Percentiles rank a stretch among this genome's conserved stretches.
These are phyloP conservation scores for Lophius americanus DNA, from an alignment of 2,797 vertebrate species.

Conservation along the genomic window DNA sequence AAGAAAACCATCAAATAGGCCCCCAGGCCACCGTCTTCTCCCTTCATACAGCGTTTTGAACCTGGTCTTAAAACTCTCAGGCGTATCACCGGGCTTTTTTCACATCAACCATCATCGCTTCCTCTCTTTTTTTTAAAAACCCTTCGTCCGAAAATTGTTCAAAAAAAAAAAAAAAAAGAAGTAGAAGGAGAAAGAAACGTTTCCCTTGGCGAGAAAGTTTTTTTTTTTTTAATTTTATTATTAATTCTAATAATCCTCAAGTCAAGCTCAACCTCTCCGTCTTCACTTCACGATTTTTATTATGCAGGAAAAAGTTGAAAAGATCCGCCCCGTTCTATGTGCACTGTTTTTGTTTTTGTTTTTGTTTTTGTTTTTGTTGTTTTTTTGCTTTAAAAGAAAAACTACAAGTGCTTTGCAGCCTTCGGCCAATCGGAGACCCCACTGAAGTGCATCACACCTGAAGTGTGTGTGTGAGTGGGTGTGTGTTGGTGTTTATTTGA, in stretches of 20 bases:
- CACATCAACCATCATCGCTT: slow-evolving; percentile 60
- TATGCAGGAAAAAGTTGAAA: slow-evolving; percentile 40
- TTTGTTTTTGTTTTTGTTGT: slow-evolving; percentile 15
- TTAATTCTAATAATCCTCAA: slow-evolving; percentile 79
- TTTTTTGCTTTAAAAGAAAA: slow-evolving; percentile 44
- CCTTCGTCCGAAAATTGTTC: no score
- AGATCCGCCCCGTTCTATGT: slow-evolving; percentile 86
- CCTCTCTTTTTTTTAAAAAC: slow-evolving; percentile 25
- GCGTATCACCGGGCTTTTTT: slow-evolving; percentile 77
- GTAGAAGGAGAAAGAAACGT: slow-evolving; percentile 17
- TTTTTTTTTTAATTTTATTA: no score
- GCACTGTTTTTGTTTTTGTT: slow-evolving; percentile 82
- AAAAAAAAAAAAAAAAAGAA: no score
- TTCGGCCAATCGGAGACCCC: slow-evolving; percentile 85
- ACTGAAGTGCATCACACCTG: slow-evolving; percentile 87
- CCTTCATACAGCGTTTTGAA: slow-evolving; percentile 58
- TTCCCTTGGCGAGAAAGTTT: slow-evolving; percentile 28
- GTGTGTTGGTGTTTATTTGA: slow-evolving; percentile 78
- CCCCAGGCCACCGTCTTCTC: slow-evolving; percentile 77
- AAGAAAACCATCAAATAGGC: slow-evolving; percentile 74
- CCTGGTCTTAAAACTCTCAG: slow-evolving; percentile 75
- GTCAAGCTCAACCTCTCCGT: slow-evolving; percentile 89
- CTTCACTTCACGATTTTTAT: slow-evolving; percentile 78
- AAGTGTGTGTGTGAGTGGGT: slow-evolving; percentile 46
- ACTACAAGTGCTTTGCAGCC: slow-evolving; percentile 92